Base-by-base conservation (phyloP, 2,797 vertebrate genomes). In the Sphenodon punctatus region DNA sequence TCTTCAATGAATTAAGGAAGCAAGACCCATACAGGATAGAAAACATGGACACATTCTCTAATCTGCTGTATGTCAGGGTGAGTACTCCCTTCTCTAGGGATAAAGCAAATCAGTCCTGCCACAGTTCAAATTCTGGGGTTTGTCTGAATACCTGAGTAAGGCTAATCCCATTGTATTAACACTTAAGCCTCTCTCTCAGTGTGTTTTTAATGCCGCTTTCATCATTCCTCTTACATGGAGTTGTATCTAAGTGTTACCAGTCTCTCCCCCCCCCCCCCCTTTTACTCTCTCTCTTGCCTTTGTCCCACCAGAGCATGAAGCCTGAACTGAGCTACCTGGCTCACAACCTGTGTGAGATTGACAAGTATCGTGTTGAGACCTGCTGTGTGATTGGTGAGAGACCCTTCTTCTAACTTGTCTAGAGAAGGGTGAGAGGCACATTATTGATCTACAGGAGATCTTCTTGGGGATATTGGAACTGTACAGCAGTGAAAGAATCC, bases 1-100 rank as follows among this genome's bases (percentile, higher is more conserved):
- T 99, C 90, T 99, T 99, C 89, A 99, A 99, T 8, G 97, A 99
- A 87, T 88, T 99, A 86, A 96, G 98, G 80, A 97, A 98, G 81
- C 97, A 98, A 94, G 98, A 99, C 92, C 99, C 99, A 6, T 99
- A 97, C 90, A 97, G 99, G 85, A 99, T 99, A 80, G 99, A 99
- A 95, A 99, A 99, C 94, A 99, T 99, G 99, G 99, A 99, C 93
- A 99, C 98, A 10, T 99, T 99, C 92, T 99, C 98, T 80, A 99
- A 99, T 90, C 95, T 99, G 68, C 96, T 99, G 1, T 99, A 99
- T 76, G 99, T 99, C 79, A 97, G 98, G 96, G 99, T 99, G 91
- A 97, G 97, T 46, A 48, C 5, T 30, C 81, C 68, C 43, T 79
- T 48, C 23, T 53, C 2, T 85, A 84, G n/a, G 65, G 0, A 69